Conservation (phyloP, 2,888 invertebrate genomes). For the Nomada lathburiana region DNA sequence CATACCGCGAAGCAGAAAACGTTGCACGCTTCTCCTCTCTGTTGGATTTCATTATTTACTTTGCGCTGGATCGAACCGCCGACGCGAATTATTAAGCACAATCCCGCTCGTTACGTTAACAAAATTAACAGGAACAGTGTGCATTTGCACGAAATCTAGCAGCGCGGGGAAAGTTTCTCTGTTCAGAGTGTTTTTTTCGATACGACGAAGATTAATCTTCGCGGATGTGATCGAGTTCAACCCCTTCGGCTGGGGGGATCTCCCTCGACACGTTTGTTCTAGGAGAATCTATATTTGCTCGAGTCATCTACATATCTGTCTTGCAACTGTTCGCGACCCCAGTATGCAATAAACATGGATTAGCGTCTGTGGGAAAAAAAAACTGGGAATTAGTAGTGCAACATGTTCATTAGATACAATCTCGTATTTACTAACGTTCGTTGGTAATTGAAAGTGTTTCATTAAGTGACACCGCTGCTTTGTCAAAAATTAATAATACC, state of each 20-base stretch:
- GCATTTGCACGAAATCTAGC: slow-evolving; percentile 33
- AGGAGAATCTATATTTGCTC: not conserved
- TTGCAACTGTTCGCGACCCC: not conserved
- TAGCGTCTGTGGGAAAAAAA: not conserved
- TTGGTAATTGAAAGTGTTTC: slow-evolving; percentile 5
- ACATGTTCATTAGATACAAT: not conserved
- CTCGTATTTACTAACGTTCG: not conserved
- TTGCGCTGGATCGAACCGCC: slow-evolving; percentile 29
- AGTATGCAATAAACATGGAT: not conserved
- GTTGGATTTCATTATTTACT: slow-evolving; percentile 30
- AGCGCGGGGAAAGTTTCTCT: slow-evolving; percentile 23
- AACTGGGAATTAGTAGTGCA: no score
- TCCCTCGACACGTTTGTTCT: not conserved
- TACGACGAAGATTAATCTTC: slow-evolving; percentile 4
- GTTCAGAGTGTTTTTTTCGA: not conserved
- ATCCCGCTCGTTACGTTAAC: slow-evolving; percentile 39
- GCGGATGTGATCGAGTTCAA: slow-evolving; percentile 15
- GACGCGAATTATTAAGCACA: slow-evolving; percentile 42
- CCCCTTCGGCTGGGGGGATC: not conserved
- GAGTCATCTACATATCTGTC: not conserved
- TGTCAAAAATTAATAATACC: no score
- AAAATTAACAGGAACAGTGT: slow-evolving; percentile 31
- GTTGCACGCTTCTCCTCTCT: not conserved
- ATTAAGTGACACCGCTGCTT: not conserved
- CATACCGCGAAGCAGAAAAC: not conserved